Conservation (phyloP, 2,797 vertebrate genomes). For the Cephalopachus bancanus region DNA sequence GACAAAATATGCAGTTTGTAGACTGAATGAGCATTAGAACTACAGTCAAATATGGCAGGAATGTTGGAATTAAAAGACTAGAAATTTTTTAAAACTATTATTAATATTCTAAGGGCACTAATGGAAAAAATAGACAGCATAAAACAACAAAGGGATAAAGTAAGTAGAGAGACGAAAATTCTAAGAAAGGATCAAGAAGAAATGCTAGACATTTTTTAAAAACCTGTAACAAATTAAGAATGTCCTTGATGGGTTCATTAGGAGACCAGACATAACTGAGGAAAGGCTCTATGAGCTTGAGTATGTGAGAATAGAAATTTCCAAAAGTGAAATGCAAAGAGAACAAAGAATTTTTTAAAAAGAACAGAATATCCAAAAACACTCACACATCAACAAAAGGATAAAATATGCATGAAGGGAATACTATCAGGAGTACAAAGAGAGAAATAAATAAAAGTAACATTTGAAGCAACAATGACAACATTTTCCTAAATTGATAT, state of each 20-base stretch:
- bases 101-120: too few relatives aligned
- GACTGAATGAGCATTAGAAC: too few relatives aligned
- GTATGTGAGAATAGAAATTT: background rate
- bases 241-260: background rate
- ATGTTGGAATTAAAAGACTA: too few relatives aligned
- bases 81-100: too few relatives aligned
- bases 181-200: background rate
- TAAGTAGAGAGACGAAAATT: background rate
- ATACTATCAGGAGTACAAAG: background rate
- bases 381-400: background rate
- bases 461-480: background rate
- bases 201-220: too few relatives aligned
- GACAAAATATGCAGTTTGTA: too few relatives aligned
- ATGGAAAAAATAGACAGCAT: too few relatives aligned
- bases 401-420: background rate
- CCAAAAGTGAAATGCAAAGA: too few relatives aligned
- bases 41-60: too few relatives aligned
- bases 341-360: background rate
- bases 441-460: background rate
- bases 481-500: background rate
- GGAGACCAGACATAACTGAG: background rate
- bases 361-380: background rate
- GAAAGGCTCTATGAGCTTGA: background rate
- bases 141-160: background rate
- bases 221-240: background rate